These are phyloP conservation scores for Cephalophus harveyi DNA, from an alignment of 2,113 vertebrate genomes.

Conservation along the genomic window DNA sequence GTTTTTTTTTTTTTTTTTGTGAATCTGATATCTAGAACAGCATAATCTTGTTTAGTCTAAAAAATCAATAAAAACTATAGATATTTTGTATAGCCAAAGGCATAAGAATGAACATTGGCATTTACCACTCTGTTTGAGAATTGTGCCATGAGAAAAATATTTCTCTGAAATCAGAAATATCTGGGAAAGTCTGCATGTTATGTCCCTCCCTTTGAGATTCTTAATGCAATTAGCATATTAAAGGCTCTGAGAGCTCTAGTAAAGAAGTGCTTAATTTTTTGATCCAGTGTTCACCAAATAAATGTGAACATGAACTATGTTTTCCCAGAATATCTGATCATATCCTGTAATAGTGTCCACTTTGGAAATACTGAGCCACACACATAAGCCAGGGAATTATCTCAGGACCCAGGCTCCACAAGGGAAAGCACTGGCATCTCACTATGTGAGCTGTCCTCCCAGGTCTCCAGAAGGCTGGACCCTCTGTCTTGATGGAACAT, in stretches of 20 bases:
- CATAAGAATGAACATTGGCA: background rate
- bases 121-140: constrained; percentile 4
- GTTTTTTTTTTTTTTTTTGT: background rate
- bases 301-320: background rate
- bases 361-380: constrained; percentile 6
- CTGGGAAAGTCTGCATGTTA: constrained; percentile 13
- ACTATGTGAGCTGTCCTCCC: background rate
- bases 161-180: background rate
- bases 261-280: background rate
- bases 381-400: background rate
- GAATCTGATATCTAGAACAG: constrained; percentile 6
- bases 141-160: background rate
- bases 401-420: background rate
- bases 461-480: background rate
- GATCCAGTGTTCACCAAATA: constrained; percentile 21
- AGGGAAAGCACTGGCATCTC: background rate
- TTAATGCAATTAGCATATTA: background rate
- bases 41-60: constrained; percentile 9
- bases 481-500: background rate
- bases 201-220: background rate
- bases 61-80: constrained; percentile 38
- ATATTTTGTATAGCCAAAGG: constrained; percentile 45
- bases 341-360: background rate
- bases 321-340: background rate
- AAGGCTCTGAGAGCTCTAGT: constrained; percentile 18